Base-by-base conservation (phyloP, 2,888 invertebrate genomes). In the Koerneria pararmatus region DNA sequence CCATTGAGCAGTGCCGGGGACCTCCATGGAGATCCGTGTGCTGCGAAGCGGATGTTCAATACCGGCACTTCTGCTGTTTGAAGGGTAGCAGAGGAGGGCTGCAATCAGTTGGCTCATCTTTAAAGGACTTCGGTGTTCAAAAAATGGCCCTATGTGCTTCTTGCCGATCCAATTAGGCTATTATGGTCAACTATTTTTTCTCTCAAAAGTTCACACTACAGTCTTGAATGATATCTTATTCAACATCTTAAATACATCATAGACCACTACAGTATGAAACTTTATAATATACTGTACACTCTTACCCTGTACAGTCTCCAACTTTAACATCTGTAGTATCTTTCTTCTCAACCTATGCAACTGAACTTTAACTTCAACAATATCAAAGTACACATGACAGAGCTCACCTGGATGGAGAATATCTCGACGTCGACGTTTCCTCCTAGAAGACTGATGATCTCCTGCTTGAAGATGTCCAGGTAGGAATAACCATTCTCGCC, bases 351-450 rank as follows among this genome's bases (percentile, higher is more conserved):
- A n/a, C n/a, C n/a, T n/a, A n/a, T n/a, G n/a, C n/a, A n/a, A n/a
- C n/a, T n/a, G n/a, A n/a, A n/a, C n/a, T n/a, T n/a, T n/a, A n/a
- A n/a, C n/a, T n/a, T n/a, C n/a, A n/a, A n/a, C n/a, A n/a, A n/a
- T n/a, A n/a, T n/a, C n/a, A n/a, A n/a, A n/a, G n/a, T n/a, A 27
- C 29, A 29, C 34, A 15, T 15, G 6, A 56, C 11, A 8, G 15
- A 34, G 46, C 49, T 58, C 11, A 85, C 83, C 84, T 95, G 94
- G 22, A 98, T 93, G 84, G 95, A 95, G 84, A 98, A 97, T 66
- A 98, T 90, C 80, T 95, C 94, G 22, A 98, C 92, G 83, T 93
- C 92, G 8, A 74, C 73, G 41, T 66, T 66, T 27, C 76, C 75
- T 15, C 72, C 75, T 60, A 95, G 87, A 74, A 94, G 87, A 82